Base-by-base conservation (phyloP, 2,888 invertebrate species). In the Hartigia nigra region DNA sequence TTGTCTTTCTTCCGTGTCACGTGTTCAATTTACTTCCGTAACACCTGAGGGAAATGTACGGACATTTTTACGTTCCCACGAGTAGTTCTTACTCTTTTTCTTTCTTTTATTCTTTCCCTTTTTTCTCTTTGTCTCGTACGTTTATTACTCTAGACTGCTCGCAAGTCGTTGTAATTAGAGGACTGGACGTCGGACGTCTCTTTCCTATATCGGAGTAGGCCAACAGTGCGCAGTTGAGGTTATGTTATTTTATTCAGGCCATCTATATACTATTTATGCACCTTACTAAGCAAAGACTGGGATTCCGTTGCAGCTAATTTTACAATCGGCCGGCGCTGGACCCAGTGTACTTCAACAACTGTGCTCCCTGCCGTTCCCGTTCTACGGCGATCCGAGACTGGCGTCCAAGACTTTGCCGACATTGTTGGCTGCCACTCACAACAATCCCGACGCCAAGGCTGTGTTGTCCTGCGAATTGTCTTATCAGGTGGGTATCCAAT, bases 321-420 rank as follows among this genome's bases (percentile, higher is more conserved):
- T 96, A 79, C 95, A 96, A 87, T 95, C 95, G 70, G 90, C 90
- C 39, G 96, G 96, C 4, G 95, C 95, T 86, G 94, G 95, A 32
- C 96, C 96, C 0, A 96, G 96, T 70, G 97, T 96, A 75, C 94
- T 98, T 34, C 97, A 97, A 91, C 97, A 96, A 86, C 92, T 98
- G 74, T 97, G 97, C 92, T 95, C 94, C 0, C 92, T 98, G 84
- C 97, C 98, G 0, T 97, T 97, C 86, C 95, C 96, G 85, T 98
- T 97, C 93, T 96, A 98, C 92, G 96, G 96, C 75, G 96, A 96
- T 79, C 94, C 94, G 37, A 90, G 92, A 2, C 94, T 97, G 83
- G 95, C 95, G 79, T 93, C 93, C 82, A 94, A 95, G 77, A 93
- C 98, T 77, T 95, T 97, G 91, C 97, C 98, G 0, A 96, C 97